Base-by-base conservation (phyloP, 2,113 vertebrate species). In the Carassius gibelio region DNA sequence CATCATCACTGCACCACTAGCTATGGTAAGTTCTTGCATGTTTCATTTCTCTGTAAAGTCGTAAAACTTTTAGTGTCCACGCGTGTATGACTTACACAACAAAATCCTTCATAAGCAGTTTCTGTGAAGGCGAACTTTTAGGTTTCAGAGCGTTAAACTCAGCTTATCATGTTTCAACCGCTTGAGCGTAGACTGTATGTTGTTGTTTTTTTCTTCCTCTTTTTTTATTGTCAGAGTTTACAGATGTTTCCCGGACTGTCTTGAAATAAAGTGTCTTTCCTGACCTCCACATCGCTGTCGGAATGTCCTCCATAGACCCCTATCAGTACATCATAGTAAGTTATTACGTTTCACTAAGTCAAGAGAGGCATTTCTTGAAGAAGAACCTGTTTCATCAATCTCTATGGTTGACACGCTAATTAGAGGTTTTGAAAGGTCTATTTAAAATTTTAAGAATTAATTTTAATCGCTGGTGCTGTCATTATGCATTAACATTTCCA, bases 261-360 rank as follows among this genome's bases (percentile, higher is more conserved):
- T 26, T 82, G 64, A 86, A 74, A 36, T 52, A 80, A 80, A 42
- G 45, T 62, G 23, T 10, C 57, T 66, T 30, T 89, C 83, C 78
- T 87, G 85, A 87, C 55, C 48, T 48, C 26, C 79, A 82, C 78
- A 82, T 11, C 78, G 36, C 81, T 80, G 64, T 8, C 84, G 88
- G 76, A 88, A 99, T 99, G 98, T 95, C 98, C 15, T 90, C 94
- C 84, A 97, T 96, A 93, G 96, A 97, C 90, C 96, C 96, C 42
- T 96, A 95, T 88, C 96, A 97, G 83, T 95, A 96, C 85, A 99
- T 99, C 89, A 96, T 96, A 92, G 97, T 99, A 92, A 97, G 42
- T 42, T 8, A 42, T 42, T 42, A 42, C 7, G 10, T 42, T 23
- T 26, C n/a, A 14, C n/a, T 14, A 59, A n/a, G 48, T 26, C 11